These are phyloP conservation scores for Lysandra bellargus DNA, from an alignment of 2,888 invertebrate species.

Conservation along the genomic window DNA sequence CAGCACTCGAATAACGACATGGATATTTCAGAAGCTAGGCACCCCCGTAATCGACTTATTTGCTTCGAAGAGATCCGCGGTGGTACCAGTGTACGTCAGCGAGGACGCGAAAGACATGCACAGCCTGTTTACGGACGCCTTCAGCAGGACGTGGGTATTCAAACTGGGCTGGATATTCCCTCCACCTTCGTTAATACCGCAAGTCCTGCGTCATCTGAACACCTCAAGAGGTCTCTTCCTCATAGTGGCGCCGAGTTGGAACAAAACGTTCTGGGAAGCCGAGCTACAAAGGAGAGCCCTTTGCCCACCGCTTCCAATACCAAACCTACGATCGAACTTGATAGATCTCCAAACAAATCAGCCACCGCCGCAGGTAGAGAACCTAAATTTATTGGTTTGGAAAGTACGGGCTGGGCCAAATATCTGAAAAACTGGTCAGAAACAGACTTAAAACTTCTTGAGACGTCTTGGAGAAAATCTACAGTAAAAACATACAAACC, in stretches of 20 bases:
- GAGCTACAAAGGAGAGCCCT: conserved; percentile 45
- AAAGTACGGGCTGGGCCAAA: conserved; percentile 38
- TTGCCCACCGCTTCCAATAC: conserved; percentile 39
- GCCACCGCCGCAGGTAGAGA: conserved; percentile 37
- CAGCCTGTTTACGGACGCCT: conserved; percentile 35
- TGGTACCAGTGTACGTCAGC: too few species aligned
- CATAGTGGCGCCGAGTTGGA: conserved; percentile 45
- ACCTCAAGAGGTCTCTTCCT: conserved; percentile 38
- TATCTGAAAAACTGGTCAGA: conserved; percentile 35
- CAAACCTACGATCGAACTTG: conserved; percentile 36
- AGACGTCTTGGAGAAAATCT: conserved; percentile 37
- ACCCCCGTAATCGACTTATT: too few species aligned
- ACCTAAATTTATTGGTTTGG: too few species aligned
- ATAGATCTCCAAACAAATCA: conserved; percentile 41
- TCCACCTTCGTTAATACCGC: conserved; percentile 33
- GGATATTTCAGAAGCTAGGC: conserved; percentile 31
- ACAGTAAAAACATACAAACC: conserved; percentile 39
- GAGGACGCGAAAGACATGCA: conserved; percentile 33
- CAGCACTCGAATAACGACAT: conserved; percentile 24
- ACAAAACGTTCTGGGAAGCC: conserved; percentile 46
- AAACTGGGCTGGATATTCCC: conserved; percentile 41
- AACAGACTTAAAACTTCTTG: conserved; percentile 33
- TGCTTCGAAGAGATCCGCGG: too few species aligned
- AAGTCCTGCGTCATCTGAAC: conserved; percentile 39
- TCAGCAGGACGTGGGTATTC: conserved; percentile 36